Percentiles rank a stretch among this genome's conserved stretches.
These are phyloP conservation scores for Esperia sulphurella DNA, from an alignment of 2,888 invertebrate species.

Conservation along the genomic window DNA sequence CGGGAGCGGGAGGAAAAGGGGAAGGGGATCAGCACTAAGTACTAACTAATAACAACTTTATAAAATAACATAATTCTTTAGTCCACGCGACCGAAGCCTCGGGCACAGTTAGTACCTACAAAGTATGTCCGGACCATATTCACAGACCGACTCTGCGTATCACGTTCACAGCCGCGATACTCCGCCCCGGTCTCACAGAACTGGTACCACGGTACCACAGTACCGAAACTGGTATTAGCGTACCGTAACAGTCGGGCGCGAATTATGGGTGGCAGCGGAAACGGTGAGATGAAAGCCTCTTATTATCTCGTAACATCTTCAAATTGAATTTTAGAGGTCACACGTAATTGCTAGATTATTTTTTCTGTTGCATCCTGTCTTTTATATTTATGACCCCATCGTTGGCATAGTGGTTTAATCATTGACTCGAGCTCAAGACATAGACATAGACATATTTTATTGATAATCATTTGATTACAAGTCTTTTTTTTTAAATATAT, in stretches of 20 bases:
- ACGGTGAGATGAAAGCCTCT: slow-evolving; percentile 9
- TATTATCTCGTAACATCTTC: slow-evolving; percentile 8
- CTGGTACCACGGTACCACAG: slow-evolving; percentile 20
- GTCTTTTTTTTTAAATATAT: too few species aligned
- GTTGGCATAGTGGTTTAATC: too few species aligned
- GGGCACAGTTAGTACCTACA: too few species aligned
- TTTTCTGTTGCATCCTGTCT: slow-evolving; percentile 4
- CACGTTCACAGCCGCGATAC: slow-evolving; percentile 16
- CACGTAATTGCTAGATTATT: not conserved
- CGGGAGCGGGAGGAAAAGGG: too few species aligned
- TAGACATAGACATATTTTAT: too few species aligned
- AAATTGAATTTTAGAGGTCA: slow-evolving; percentile 2
- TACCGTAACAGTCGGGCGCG: slow-evolving; percentile 14
- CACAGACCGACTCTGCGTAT: not conserved
- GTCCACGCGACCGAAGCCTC: too few species aligned
- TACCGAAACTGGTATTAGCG: slow-evolving; percentile 4
- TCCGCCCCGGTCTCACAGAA: slow-evolving; percentile 27
- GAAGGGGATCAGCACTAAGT: too few species aligned
- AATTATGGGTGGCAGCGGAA: slow-evolving; percentile 12
- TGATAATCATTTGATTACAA: too few species aligned
- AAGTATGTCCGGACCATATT: not conserved
- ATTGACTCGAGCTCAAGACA: too few species aligned
- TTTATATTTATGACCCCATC: not conserved
- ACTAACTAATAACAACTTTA: too few species aligned
- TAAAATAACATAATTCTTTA: too few species aligned